Evolutionary conservation across 2,797 vertebrate species (phyloP), one percentile per base, ranked within the genome.

Genomic region (Neosalanx taihuensis): DNA sequence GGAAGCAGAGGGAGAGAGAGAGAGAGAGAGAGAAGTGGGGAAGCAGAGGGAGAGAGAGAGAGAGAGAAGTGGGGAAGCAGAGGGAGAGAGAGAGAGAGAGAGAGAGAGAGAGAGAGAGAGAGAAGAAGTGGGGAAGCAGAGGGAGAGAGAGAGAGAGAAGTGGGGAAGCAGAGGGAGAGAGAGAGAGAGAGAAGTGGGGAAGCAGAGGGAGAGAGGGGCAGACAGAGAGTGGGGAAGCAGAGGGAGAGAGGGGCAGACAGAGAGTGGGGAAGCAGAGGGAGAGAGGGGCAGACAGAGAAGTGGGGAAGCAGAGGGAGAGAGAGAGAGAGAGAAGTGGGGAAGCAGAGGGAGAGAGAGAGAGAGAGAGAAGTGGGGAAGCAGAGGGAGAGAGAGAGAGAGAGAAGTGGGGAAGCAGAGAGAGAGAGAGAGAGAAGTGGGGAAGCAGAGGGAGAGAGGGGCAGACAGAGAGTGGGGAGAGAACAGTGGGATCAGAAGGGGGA

Each of bases 401-500:
- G 41, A 41, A 41, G 23, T 26, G 23, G 23, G 41, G 41, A 3
- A 41, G 41, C 6, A 37, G 35, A 37, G 9, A 33, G 33, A 6
- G 41, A 41, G 2, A 41, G 41, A 41, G 9, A 9, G 41, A 41
- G 23, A 26, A 26, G 23, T 26, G 23, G 23, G 41, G 41, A 3
- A 41, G 41, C 6, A 37, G 35, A 37, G 9, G 2, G 35, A 1
- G 35, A 37, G n/a, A n/a, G n/a, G n/a, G n/a, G n/a, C n/a, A n/a
- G n/a, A n/a, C n/a, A n/a, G n/a, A n/a, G 35, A 26, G 23, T 26
- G 23, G 23, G 13, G 30, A 26, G 51, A 29, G 33, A 12, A 20
- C 13, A 7, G 61, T 63, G 60, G 63, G 60, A 66, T 59, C 33
- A 7, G 64, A 58, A 30, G 35, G 70, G 82, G 83, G 89, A 87